Evolutionary conservation across 2,888 invertebrate genomes (phyloP).

Genomic region (Calameuta pallipes): DNA sequence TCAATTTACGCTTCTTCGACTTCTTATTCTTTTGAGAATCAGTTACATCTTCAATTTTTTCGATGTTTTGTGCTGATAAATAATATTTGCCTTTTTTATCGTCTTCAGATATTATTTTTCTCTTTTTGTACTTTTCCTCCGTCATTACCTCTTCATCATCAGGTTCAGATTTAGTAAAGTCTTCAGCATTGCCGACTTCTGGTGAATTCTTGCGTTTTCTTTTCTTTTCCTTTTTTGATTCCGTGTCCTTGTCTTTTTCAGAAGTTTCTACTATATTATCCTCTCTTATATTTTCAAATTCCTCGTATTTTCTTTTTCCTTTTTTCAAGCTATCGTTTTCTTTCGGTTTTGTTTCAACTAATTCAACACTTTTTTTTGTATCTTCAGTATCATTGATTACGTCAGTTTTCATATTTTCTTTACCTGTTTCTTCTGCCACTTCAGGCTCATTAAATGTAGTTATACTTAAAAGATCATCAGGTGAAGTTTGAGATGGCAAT

Average conservation of each 20-base stretch:
- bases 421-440: conserved; percentile 41
- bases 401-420: conserved; percentile 30
- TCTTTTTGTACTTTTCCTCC: conserved; percentile 12
- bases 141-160: conserved; percentile 48
- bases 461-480: conserved; percentile 79
- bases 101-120: conserved; percentile 30
- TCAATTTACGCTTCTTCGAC: conserved; percentile 19
- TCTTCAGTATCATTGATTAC: conserved; percentile 19
- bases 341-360: conserved; percentile 14
- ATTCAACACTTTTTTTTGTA: conserved; percentile 15
- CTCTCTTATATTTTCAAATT: conserved; percentile 15
- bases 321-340: conserved; percentile 15
- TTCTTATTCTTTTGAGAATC: conserved; percentile 19
- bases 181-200: conserved; percentile 60
- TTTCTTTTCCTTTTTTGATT: conserved; percentile 11
- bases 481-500: conserved; percentile 76
- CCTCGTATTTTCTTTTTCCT: conserved; percentile 12
- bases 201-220: conserved; percentile 22
- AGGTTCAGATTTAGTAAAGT: conserved; percentile 53
- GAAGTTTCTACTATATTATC: conserved; percentile 20
- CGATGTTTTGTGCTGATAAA: conserved; percentile 61
- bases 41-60: conserved; percentile 18
- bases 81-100: conserved; percentile 51
- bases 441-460: conserved; percentile 71
- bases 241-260: not conserved